Evolutionary conservation across 2,797 vertebrate species (phyloP).

Genomic region (Spinibarbus caldwelli): DNA sequence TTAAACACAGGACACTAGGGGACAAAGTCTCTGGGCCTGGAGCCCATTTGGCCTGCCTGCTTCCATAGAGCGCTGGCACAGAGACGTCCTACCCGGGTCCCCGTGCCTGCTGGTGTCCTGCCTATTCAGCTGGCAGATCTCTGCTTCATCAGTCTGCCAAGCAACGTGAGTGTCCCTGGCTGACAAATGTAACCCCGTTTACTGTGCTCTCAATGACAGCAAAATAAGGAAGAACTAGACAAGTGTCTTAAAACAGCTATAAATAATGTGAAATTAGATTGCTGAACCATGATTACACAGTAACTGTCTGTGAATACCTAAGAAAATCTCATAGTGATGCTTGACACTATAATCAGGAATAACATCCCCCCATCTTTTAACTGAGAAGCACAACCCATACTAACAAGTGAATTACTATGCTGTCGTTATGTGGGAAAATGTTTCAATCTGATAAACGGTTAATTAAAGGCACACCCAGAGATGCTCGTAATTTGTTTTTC

Average conservation of each 20-base stretch:
- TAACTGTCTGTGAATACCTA: slow-evolving; percentile 10
- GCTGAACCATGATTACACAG: slow-evolving; percentile 17
- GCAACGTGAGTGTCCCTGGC: not conserved
- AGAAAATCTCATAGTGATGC: not conserved
- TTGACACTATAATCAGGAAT: slow-evolving; percentile 27
- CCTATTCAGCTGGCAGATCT: not conserved
- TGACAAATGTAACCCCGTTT: slow-evolving; percentile 18
- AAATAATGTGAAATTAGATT: slow-evolving; percentile 24
- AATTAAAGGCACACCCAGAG: slow-evolving; percentile 17
- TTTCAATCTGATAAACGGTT: slow-evolving; percentile 6
- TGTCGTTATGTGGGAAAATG: slow-evolving; percentile 5
- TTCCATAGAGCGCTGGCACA: slow-evolving; percentile 4
- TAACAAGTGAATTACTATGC: slow-evolving; percentile 16
- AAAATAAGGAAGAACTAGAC: not conserved
- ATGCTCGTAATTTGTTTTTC: slow-evolving; percentile 20
- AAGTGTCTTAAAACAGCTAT: not conserved
- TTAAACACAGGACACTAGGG: slow-evolving; percentile 27
- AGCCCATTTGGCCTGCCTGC: slow-evolving; percentile 33
- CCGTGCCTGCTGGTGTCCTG: no score
- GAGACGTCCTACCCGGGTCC: not conserved
- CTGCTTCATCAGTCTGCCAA: not conserved
- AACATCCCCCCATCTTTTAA: not conserved
- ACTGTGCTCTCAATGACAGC: not conserved
- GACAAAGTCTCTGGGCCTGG: slow-evolving; percentile 23
- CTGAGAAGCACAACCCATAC: not conserved